phyloP scores from a whole-genome alignment of 2,113 vertebrate genomes.

The Cromileptes altivelis region DNA sequence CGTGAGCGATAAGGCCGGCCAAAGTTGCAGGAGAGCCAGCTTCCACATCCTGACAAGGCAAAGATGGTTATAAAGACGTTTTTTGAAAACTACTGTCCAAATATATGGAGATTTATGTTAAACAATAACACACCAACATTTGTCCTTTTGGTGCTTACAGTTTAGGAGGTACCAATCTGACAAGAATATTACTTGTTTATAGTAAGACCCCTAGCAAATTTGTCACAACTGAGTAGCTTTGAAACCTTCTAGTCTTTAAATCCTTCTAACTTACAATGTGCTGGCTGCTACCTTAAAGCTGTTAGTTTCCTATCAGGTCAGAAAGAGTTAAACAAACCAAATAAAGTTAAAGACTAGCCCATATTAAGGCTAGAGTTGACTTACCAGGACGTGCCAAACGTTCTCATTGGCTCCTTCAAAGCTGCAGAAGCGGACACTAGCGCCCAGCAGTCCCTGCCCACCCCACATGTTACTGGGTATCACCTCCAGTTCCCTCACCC shows the following conservation, averaged over 20 bases:
- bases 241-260: neutral
- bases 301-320: neutral
- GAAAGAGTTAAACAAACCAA: neutral
- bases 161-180: neutral
- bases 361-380: conserved; percentile 34
- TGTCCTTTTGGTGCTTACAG: neutral
- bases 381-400: conserved; percentile 95
- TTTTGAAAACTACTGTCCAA: neutral
- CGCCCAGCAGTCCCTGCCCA: conserved; percentile 94
- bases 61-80: neutral
- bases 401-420: conserved; percentile 95
- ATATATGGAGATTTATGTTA: neutral
- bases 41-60: conserved; percentile 88
- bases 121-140: neutral
- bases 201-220: too few relatives aligned
- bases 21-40: conserved; percentile 90
- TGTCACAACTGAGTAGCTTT: neutral
- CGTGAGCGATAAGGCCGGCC: conserved; percentile 88
- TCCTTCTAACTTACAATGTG: neutral
- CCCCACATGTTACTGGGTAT: conserved; percentile 98
- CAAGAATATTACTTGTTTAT: neutral
- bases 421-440: conserved; percentile 96
- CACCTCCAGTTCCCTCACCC: conserved; percentile 93
- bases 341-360: neutral
- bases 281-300: neutral